phyloP scores from a whole-genome alignment of 1,140 invertebrate genomes.

The Aphis gossypii region DNA sequence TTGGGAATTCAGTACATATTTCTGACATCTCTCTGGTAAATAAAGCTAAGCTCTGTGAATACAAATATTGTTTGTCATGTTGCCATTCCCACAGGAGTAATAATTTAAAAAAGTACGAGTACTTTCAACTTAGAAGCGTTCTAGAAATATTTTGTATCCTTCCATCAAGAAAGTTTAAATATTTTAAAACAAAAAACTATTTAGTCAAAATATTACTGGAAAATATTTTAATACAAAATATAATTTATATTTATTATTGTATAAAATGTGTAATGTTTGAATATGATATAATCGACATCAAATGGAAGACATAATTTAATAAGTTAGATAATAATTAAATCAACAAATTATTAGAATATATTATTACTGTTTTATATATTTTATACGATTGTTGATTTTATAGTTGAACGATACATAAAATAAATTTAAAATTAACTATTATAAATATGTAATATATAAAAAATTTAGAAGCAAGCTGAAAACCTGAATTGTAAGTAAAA shows the following conservation, averaged over 20 bases:
- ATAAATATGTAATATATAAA: not conserved
- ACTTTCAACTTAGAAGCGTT: not conserved
- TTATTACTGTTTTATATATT: not conserved
- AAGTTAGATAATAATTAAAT: not conserved
- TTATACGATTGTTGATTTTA: not conserved
- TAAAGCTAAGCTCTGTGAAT: not conserved
- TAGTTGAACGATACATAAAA: not conserved
- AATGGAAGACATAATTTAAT: not conserved
- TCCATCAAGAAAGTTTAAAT: not conserved
- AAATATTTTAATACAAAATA: not conserved
- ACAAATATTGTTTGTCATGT: conserved; percentile 13
- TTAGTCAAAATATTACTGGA: not conserved
- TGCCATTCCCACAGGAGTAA: not conserved
- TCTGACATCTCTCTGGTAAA: not conserved
- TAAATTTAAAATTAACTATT: not conserved
- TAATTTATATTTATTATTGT: not conserved
- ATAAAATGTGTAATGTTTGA: not conserved
- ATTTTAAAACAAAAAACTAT: not conserved
- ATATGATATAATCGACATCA: not conserved
- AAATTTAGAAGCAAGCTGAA: not conserved
- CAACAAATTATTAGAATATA: not conserved
- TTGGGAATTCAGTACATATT: not conserved
- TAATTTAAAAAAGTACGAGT: not conserved
- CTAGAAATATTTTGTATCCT: not conserved
- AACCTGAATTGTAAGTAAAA: not conserved